A percentile compares a stretch with the other conserved stretches of the same genome.
These are phyloP conservation scores for Steinernema feltiae DNA, from an alignment of 1,140 invertebrate species.

Conservation along the genomic window DNA sequence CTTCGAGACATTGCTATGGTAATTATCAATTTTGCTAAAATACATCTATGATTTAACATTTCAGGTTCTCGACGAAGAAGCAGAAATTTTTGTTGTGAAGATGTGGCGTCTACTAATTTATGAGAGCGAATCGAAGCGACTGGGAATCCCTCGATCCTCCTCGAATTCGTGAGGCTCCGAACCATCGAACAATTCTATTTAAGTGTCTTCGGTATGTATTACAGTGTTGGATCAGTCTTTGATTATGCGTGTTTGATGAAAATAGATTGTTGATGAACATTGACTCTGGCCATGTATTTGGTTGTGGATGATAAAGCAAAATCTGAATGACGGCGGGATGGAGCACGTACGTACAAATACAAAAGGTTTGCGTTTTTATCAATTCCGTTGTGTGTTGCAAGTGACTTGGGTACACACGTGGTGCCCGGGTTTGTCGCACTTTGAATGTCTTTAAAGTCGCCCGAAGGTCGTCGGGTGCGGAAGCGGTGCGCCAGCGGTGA, in stretches of 20 bases:
- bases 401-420: conserved; percentile 3
- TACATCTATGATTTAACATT: conserved; percentile 46
- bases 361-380: not conserved
- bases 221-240: not conserved
- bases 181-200: not conserved
- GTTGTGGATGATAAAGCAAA: not conserved
- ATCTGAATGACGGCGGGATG: too few relatives aligned
- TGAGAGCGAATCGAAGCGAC: conserved; percentile 89
- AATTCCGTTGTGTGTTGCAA: not conserved
- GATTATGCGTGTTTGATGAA: not conserved
- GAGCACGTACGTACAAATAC: not conserved
- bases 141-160: conserved; percentile 1
- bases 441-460: not conserved
- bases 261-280: conserved; percentile 5
- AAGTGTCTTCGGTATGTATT: conserved; percentile 7
- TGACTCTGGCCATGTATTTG: not conserved
- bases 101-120: conserved; percentile 99
- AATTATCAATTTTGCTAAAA: conserved; percentile 31
- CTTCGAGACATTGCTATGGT: conserved; percentile 98
- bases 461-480: not conserved
- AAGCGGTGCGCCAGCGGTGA: not conserved
- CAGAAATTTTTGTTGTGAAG: conserved; percentile 98
- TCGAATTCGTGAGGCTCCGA: not conserved
- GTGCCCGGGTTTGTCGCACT: not conserved
- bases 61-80: conserved; percentile 94